Percentiles rank a stretch among this genome's conserved stretches.
Conservation (phyloP, 2,797 vertebrate species). For the Microhierax caerulescens region DNA sequence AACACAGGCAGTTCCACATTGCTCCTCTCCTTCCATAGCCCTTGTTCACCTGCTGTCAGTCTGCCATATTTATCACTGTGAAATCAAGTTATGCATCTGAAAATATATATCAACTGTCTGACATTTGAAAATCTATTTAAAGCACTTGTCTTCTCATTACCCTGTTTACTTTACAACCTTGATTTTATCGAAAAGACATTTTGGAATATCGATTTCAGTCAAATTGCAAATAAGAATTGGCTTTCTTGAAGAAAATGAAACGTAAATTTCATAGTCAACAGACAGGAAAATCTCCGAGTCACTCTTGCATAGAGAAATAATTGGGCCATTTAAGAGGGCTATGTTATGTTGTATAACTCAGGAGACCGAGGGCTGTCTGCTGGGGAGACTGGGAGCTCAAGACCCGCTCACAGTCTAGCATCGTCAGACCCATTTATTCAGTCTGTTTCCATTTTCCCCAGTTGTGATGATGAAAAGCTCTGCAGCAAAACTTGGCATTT, state of each 20-base stretch:
- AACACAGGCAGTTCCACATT: neutral
- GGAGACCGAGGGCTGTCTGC: neutral
- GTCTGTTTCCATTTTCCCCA: neutral
- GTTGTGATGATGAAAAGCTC: neutral
- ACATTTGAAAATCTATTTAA: neutral
- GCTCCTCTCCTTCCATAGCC: neutral
- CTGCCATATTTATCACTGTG: neutral
- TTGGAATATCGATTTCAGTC: slow-evolving; percentile 12
- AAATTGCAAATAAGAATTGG: neutral
- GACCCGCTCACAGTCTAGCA: neutral
- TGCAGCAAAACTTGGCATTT: neutral
- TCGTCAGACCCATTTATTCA: neutral
- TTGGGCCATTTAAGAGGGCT: neutral
- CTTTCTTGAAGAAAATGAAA: slow-evolving; percentile 13
- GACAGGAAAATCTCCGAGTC: neutral
- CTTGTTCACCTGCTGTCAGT: neutral
- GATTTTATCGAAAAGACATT: slow-evolving; percentile 23
- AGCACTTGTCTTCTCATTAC: neutral
- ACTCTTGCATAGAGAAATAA: neutral
- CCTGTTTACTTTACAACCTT: slow-evolving; percentile 2
- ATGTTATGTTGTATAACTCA: neutral
- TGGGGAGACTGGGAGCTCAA: neutral
- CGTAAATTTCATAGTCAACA: neutral
- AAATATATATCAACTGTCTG: neutral
- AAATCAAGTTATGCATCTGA: neutral